These are phyloP conservation scores for Plagodis pulveraria DNA, from an alignment of 2,888 invertebrate genomes.

Conservation along the genomic window DNA sequence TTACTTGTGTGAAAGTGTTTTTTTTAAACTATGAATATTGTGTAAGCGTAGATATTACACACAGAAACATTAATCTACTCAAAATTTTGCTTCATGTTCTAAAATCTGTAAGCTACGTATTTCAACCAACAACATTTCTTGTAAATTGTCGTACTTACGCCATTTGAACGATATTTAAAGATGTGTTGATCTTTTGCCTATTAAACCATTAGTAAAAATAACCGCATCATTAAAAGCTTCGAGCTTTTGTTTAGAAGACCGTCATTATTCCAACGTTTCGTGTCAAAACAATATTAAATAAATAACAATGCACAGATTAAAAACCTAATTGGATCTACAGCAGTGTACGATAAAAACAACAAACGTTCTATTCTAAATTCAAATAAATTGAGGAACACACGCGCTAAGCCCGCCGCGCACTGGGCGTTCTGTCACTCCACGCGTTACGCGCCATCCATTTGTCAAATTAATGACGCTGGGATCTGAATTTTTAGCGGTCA, in stretches of 20 bases:
- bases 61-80: too few relatives aligned
- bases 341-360: slow-evolving; percentile 48
- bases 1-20: too few relatives aligned
- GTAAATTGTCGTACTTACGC: too few relatives aligned
- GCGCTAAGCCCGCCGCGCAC: slow-evolving; percentile 50
- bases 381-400: slow-evolving; percentile 54
- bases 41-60: too few relatives aligned
- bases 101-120: too few relatives aligned
- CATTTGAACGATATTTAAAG: too few relatives aligned
- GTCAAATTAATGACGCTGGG: slow-evolving; percentile 71
- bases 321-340: slow-evolving; percentile 48
- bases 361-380: slow-evolving; percentile 50
- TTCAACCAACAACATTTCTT: too few relatives aligned
- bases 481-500: slow-evolving; percentile 68
- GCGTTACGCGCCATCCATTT: slow-evolving; percentile 64
- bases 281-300: slow-evolving; percentile 49
- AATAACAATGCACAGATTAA: slow-evolving; percentile 42
- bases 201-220: slow-evolving; percentile 28
- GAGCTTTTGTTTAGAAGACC: slow-evolving; percentile 52
- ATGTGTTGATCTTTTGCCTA: not conserved
- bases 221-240: slow-evolving; percentile 32
- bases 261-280: slow-evolving; percentile 50
- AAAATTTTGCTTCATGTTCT: too few relatives aligned
- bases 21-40: too few relatives aligned
- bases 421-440: slow-evolving; percentile 43